Evolutionary conservation across 2,888 invertebrate genomes (phyloP), one percentile per base, ranked within the genome.

Genomic region (Eudasyphora cyanicolor): DNA sequence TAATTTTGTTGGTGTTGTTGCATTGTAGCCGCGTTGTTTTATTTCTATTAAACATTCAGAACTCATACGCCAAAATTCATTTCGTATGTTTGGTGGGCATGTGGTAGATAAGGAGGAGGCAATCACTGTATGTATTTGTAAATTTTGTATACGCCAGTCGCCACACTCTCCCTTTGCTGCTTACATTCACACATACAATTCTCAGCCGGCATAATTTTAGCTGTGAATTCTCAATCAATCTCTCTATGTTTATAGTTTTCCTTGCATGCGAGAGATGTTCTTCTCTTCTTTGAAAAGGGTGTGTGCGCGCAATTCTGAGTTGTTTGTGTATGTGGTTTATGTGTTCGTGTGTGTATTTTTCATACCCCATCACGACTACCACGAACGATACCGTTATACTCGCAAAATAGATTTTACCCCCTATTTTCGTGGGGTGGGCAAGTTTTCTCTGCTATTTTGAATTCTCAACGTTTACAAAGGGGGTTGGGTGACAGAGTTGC

Each of bases 21-120:
- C n/a, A n/a, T n/a, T n/a, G n/a, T n/a, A 78, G 67, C 51, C 29
- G 35, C 21, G 10, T 38, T n/a, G 45, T 67, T 45, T 60, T 21
- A 14, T 64, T 81, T 70, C 38, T 74, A 75, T 79, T 70, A 73
- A 73, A 51, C n/a, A 82, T 84, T 77, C 82, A 32, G 74, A 74
- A 74, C 79, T 82, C 70, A 82, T 79, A 81, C 78, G 81, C 76
- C 69, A 69, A 42, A 64, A 24, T 67, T 8, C 42, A 67, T 67
- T n/a, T 42, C 42, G 38, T 62, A n/a, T 32, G 62, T 12, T 60
- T 32, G 32, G 42, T 64, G 64, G 38, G 35, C 42, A 42, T 67
- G 24, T 42, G 67, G 67, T 76, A 78, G 84, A 81, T 78, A 81
- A 78, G 71, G 74, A 79, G 70, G 69, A 14, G 42, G 27, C 42